Base-by-base conservation (phyloP, 2,888 invertebrate species). In the Patella depressa region DNA sequence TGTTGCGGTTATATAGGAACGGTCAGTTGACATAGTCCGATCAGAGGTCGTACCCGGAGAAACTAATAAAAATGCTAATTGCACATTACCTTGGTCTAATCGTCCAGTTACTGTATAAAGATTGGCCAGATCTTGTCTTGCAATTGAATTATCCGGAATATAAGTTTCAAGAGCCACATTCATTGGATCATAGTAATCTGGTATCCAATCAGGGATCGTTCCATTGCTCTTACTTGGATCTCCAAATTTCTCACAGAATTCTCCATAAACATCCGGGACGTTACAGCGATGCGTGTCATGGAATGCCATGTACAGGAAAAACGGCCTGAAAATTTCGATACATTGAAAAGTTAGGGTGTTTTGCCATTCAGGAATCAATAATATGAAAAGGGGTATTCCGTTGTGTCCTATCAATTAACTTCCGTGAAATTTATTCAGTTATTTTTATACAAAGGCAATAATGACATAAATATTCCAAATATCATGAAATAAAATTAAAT, bases 241-340 rank as follows among this genome's bases (percentile, higher is more conserved):
- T 19, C 97, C 97, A 93, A 96, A 97, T 83, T 95, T 94, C 92
- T 97, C 96, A 91, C 97, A 97, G 92, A 97, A 97, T 79, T 95
- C 93, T 0, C 97, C 97, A 14, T 65, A 65, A n/a, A 24, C 19
- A 15, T 59, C 57, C 12, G 94, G 94, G 90, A 96, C 96, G 0
- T 95, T 96, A 90, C 97, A 97, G 3, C 97, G 95, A 92, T 97
- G 97, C 0, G 97, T 97, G 92, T 97, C 97, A 90, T 97, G 97
- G 91, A 97, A 97, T 0, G 95, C 96, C 75, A 97, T 93, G 90
- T 96, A 95, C 76, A 97, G 92, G 89, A 97, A 95, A 92, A 97
- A 97, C 0, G 83, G 83, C 70, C 85, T 85, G 80, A 57, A 79
- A 80, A 29, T 53, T 53, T 45, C 71, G 65, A 74, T 9, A 75